A percentile compares a stretch with the other conserved stretches of the same genome.
phyloP scores from a whole-genome alignment of 1,140 invertebrate species.

The Formica exsecta region DNA sequence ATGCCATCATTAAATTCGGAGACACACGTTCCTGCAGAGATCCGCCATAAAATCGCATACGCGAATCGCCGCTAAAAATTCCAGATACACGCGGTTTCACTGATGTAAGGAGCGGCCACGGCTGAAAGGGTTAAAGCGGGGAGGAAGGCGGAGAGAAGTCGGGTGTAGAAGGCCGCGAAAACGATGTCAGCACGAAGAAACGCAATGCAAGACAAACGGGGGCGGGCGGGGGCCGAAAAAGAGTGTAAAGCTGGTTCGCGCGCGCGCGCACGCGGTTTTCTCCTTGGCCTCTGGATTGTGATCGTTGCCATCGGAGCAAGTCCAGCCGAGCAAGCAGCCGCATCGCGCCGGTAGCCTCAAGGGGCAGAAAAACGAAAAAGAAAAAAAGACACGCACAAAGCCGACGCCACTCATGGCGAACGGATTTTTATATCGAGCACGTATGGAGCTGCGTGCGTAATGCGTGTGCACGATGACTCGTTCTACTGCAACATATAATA shows the following conservation, averaged over 20 bases:
- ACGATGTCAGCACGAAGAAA: conserved; percentile 73
- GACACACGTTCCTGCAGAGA: background rate
- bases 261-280: conserved; percentile 61
- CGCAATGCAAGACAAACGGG: conserved; percentile 62
- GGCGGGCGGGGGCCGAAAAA: conserved; percentile 68
- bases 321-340: conserved; percentile 50
- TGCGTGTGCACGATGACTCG: conserved; percentile 18
- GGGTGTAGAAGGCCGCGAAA: conserved; percentile 70
- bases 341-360: conserved; percentile 57
- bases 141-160: conserved; percentile 22
- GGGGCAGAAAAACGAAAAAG: conserved; percentile 24
- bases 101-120: conserved; percentile 30
- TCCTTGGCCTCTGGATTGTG: conserved; percentile 71
- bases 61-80: conserved; percentile 40
- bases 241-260: conserved; percentile 73
- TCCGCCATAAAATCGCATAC: conserved; percentile 7
- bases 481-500: conserved; percentile 24
- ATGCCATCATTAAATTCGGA: background rate
- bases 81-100: conserved; percentile 49
- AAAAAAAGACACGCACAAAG: conserved; percentile 56
- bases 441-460: background rate
- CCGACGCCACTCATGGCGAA: conserved; percentile 59
- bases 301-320: conserved; percentile 70
- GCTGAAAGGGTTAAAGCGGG: conserved; percentile 21
- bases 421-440: conserved; percentile 69